Conservation (phyloP, 2,888 invertebrate species). For the Acrocyrtus sp. region DNA sequence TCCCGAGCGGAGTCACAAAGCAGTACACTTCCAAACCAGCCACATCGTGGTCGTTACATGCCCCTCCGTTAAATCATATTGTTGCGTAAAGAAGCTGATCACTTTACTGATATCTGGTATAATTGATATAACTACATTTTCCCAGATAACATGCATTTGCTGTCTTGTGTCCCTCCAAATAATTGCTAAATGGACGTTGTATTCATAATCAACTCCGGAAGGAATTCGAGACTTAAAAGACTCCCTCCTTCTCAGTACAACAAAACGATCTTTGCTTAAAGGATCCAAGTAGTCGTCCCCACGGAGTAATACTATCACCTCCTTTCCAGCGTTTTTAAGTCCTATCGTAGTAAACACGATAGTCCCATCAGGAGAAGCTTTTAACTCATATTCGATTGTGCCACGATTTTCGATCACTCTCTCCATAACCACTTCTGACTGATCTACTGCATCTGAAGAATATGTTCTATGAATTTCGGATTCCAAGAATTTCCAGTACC, state of each 20-base stretch:
- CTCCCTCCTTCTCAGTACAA: constrained; percentile 17
- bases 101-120: not conserved
- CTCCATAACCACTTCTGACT: constrained; percentile 9
- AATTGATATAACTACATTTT: constrained; percentile 3
- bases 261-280: constrained; percentile 25
- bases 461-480: not conserved
- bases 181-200: constrained; percentile 10
- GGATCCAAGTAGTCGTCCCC: constrained; percentile 33
- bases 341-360: constrained; percentile 4
- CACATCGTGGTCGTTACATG: constrained; percentile 2
- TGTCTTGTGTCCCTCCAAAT: not conserved
- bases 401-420: too few species aligned
- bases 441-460: constrained; percentile 23
- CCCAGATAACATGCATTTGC: not conserved
- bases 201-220: too few species aligned
- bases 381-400: too few species aligned
- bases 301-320: constrained; percentile 12
- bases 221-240: too few species aligned
- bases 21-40: constrained; percentile 15
- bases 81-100: not conserved
- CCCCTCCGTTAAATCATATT: not conserved
- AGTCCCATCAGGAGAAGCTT: too few species aligned
- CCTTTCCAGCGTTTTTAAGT: constrained; percentile 5
- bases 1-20: constrained; percentile 10
- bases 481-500: not conserved